Evolutionary conservation across 2,113 vertebrate species (phyloP), one percentile per base, ranked within the genome.

Genomic region (Megaleporinus macrocephalus): DNA sequence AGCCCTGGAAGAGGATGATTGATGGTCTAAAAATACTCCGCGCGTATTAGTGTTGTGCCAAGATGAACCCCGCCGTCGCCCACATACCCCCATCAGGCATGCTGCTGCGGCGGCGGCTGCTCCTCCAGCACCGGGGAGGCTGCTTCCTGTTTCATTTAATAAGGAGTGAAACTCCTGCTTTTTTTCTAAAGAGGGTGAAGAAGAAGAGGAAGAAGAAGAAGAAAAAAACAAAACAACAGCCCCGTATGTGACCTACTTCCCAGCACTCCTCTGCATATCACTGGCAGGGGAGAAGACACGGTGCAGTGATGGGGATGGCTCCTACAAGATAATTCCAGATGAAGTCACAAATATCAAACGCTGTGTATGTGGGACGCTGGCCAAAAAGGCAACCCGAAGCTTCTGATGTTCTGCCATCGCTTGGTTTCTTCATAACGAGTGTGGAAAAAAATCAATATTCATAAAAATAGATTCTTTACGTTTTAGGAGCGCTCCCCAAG

Each of bases 1-100:
- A 79, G 79, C 84, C 57, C 83, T 73, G 84, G 87, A 86, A 88
- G 83, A 51, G 73, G 80, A 80, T 88, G 90, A 90, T 73, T 83
- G 82, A 90, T 79, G 88, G 86, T 68, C 44, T 14, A 84, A 89
- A 92, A 88, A 90, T 85, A 87, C 79, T 68, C n/a, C 57, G 62
- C 55, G 55, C 69, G 57, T 80, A 71, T 18, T 30, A 80, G 77
- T 77, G 73, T 73, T 77, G 51, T 69, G 75, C 65, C 73, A 86
- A 82, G 73, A 83, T 26, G 47, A 68, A 86, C 78, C 76, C 73
- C 49, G 51, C 51, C 63, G 47, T 73, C 81, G 69, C 85, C 85
- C 85, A 86, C 85, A 53, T 78, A 41, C 77, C 65, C 76, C 61
- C 73, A 68, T 80, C 85, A 86, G 73, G 68, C 77, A 51, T 30